Conservation (phyloP, 1,140 invertebrate species). For the Brachionus manjavacas region DNA sequence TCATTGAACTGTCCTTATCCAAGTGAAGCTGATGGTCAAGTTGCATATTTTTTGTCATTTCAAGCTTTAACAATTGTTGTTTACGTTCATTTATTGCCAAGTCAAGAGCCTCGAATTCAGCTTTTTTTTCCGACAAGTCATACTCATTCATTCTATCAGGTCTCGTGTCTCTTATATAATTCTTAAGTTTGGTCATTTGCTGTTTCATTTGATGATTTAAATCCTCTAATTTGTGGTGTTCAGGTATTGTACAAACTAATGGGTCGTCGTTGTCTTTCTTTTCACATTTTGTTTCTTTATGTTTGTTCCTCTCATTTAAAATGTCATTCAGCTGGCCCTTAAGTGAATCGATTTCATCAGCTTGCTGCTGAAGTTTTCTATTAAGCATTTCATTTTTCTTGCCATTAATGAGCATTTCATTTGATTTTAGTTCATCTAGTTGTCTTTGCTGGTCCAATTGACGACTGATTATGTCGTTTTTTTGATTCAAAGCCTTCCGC, state of each 20-base stretch:
- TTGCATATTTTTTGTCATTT: constrained; percentile 31
- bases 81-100: constrained; percentile 38
- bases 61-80: constrained; percentile 6
- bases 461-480: constrained; percentile 20
- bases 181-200: not conserved
- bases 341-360: not conserved
- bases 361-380: not conserved
- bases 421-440: not conserved
- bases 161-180: not conserved
- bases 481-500: not conserved
- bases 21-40: not conserved
- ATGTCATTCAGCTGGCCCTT: not conserved
- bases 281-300: not conserved
- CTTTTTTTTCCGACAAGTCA: constrained; percentile 3
- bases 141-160: not conserved
- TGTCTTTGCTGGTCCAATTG: not conserved
- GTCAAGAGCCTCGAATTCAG: constrained; percentile 38
- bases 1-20: constrained; percentile 15
- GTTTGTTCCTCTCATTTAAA: not conserved
- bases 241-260: constrained; percentile 34
- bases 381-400: not conserved
- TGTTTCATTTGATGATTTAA: constrained; percentile 17
- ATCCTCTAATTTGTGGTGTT: constrained; percentile 38
- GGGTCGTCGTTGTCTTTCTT: not conserved
- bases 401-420: not conserved